Base-by-base conservation (phyloP, 2,888 invertebrate species). In the Scelioninae gen. 1 region DNA sequence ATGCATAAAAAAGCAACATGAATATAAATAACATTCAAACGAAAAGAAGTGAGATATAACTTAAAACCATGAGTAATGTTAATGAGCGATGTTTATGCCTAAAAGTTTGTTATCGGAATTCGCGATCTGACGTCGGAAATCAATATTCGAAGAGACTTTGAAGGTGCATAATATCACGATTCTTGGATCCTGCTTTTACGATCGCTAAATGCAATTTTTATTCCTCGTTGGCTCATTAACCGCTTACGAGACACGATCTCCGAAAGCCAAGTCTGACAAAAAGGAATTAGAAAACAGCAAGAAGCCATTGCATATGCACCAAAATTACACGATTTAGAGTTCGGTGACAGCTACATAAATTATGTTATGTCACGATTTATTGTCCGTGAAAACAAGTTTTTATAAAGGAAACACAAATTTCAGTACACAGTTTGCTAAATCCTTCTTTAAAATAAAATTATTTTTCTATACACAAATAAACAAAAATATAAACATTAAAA, bases 201-300 rank as follows among this genome's bases (percentile, higher is more conserved):
- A 77, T 82, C 68, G 55, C 66, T 72, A 51, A 72, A 66, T 45
- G 82, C 68, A 62, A 82, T 68, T 82, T 82, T 77, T 82, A 82
- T 82, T 82, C 53, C 68, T 62, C 66, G 40, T 43, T 55, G 62
- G 77, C 74, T 82, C 82, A 82, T 82, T 82, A 82, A 55, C 62
- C 58, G 69, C 45, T 68, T 38, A 10, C 49, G 40, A 58, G 79
- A 58, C 58, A 53, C 63, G 69, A 43, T 40, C 53, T 58, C 51
- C 38, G 16, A 69, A 60, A 56, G 60, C 43, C 56, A 11, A 40
- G n/a, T 6, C 65, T 11, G 53, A 38, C 32, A 72, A 80, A 80
- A 80, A 80, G 23, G 72, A 79, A 53, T 49, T 72, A 72, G 66
- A 72, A 51, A 53, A 60, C 65, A 31, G 15, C 60, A 45, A 60